Base-by-base conservation (phyloP, 2,113 vertebrate genomes). In the Alouatta palliata region DNA sequence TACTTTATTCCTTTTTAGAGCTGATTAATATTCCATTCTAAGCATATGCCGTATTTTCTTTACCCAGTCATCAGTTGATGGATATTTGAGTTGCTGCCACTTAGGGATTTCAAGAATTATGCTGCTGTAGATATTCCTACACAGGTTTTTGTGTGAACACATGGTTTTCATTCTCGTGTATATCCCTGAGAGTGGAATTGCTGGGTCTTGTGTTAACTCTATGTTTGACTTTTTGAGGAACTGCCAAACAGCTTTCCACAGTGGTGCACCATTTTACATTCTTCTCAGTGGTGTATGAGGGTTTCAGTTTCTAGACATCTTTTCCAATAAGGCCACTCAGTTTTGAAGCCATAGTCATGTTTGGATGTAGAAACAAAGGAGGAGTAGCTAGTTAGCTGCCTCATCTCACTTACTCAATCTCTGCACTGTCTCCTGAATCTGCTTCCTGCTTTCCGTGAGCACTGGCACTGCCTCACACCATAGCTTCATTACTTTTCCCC, bases 1-100 rank as follows among this genome's bases (percentile, higher is more conserved):
- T 83, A 77, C 14, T 95, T 96, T 23, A 77, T 77, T 90, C 5
- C 7, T 84, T 91, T 95, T 91, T 64, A 84, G 8, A 93, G 30
- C 2, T 87, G 45, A 73, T 68, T 58, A 81, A 43, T n/a, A 91
- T 82, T 92, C 8, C 4, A 35, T 37, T 95, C 23, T 40, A 21
- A 21, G 9, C 43, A 43, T 83, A 73, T 47, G 45, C 2, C 32
- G 64, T 23, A 66, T 71, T 77, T 76, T 66, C 37, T 85, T 81
- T 40, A 81, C 68, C 30, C 37, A 43, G 19, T 75, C 20, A 58
- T 58, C 16, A 49, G 66, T 45, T 92, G 80, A 85, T 49, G 30
- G 10, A 76, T 85, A 76, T 68, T n/a, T 96, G 81, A 37, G 8
- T 37, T 77, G 25, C 52, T 95, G 71, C 35, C 27, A 87, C 37